Evolutionary conservation across 2,888 invertebrate genomes (phyloP).

Genomic region (Chirona hameri): DNA sequence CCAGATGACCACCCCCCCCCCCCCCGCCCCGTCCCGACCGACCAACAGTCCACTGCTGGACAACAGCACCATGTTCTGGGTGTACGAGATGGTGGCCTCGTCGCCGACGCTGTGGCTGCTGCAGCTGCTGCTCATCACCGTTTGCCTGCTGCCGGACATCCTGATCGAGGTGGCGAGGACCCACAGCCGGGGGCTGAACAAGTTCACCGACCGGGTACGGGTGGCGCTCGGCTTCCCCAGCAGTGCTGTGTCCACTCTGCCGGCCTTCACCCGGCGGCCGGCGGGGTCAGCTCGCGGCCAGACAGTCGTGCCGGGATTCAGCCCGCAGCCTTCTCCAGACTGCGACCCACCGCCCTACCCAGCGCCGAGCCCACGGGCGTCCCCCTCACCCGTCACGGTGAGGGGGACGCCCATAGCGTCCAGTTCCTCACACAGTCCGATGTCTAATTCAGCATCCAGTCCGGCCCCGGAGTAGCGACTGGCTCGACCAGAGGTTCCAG

Average conservation of each 20-base stretch:
- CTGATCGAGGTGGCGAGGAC: constrained; percentile 30
- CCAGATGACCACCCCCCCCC: too few relatives aligned
- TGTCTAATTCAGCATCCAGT: too few relatives aligned
- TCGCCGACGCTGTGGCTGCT: constrained; percentile 34
- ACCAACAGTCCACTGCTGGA: constrained; percentile 30
- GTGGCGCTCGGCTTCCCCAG: background rate
- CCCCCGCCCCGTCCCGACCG: too few relatives aligned
- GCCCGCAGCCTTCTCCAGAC: too few relatives aligned
- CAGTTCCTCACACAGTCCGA: too few relatives aligned
- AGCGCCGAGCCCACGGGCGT: background rate
- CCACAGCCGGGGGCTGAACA: background rate
- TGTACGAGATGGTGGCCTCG: constrained; percentile 33
- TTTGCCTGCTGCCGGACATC: constrained; percentile 36
- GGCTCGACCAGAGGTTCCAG: too few relatives aligned
- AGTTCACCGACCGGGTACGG: background rate
- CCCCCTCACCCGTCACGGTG: background rate
- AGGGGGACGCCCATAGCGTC: too few relatives aligned
- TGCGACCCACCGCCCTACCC: background rate
- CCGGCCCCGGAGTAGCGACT: too few relatives aligned
- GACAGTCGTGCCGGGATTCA: background rate
- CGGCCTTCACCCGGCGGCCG: background rate
- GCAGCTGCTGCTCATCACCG: constrained; percentile 33
- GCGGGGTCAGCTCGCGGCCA: background rate
- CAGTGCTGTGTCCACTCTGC: background rate
- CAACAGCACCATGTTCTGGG: constrained; percentile 32